phyloP scores from a whole-genome alignment of 2,797 vertebrate species.

The Hylomyscus alleni region DNA sequence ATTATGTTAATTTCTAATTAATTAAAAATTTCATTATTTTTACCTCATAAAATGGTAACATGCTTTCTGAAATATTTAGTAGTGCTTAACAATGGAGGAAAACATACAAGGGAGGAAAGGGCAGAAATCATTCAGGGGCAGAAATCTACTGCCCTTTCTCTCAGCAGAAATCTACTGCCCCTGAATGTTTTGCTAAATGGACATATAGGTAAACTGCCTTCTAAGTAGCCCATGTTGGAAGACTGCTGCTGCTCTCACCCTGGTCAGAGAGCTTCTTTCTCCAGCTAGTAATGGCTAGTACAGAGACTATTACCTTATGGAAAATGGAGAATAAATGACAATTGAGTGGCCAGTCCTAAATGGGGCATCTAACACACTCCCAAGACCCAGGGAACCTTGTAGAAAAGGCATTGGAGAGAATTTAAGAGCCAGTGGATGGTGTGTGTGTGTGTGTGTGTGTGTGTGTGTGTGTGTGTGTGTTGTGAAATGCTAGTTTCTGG shows the following conservation, averaged over 20 bases:
- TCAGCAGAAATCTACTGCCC: neutral
- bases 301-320: neutral
- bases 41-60: neutral
- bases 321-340: neutral
- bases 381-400: neutral
- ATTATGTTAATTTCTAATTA: conserved; percentile 27
- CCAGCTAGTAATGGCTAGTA: neutral
- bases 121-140: neutral
- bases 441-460: too few species aligned
- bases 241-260: neutral
- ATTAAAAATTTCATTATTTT: conserved; percentile 55
- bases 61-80: conserved; percentile 21
- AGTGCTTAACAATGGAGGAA: neutral
- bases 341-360: neutral
- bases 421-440: neutral
- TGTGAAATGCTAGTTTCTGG: neutral
- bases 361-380: neutral
- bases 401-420: neutral
- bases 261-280: neutral
- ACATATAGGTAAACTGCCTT: neutral
- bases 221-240: neutral
- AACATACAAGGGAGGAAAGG: neutral
- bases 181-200: neutral
- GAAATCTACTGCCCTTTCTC: neutral
- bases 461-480: too few species aligned